These are phyloP conservation scores for Isoperla grammatica DNA, from an alignment of 2,888 invertebrate genomes.

Conservation along the genomic window DNA sequence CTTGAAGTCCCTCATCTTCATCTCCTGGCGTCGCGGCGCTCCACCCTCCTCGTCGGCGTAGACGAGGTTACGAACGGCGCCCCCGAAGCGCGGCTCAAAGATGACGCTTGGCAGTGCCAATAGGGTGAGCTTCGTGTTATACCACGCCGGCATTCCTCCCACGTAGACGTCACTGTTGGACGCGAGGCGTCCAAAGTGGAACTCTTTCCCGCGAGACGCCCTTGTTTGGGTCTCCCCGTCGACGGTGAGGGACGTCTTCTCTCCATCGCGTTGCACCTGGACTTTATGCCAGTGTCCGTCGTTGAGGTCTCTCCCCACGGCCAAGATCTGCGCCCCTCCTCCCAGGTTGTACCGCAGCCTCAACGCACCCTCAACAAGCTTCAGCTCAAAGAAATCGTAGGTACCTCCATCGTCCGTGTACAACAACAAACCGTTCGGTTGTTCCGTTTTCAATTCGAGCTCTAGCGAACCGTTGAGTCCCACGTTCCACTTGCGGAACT, in stretches of 20 bases:
- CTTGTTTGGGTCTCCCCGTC: slow-evolving; percentile 76
- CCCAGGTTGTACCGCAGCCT: slow-evolving; percentile 86
- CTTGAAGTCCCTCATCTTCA: slow-evolving; percentile 55
- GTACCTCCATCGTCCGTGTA: slow-evolving; percentile 95
- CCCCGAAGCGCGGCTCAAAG: slow-evolving; percentile 88
- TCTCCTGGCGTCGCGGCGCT: slow-evolving; percentile 74
- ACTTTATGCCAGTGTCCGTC: slow-evolving; percentile 93
- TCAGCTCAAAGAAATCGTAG: slow-evolving; percentile 93
- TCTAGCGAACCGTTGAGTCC: slow-evolving; percentile 86
- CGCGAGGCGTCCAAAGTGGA: slow-evolving; percentile 77
- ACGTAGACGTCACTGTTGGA: slow-evolving; percentile 92
- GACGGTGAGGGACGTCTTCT: slow-evolving; percentile 79
- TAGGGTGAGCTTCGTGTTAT: slow-evolving; percentile 77
- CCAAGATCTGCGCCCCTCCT: slow-evolving; percentile 84
- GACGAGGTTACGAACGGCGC: slow-evolving; percentile 85
- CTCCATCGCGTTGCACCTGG: slow-evolving; percentile 70
- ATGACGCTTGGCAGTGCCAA: slow-evolving; percentile 86
- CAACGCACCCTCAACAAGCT: slow-evolving; percentile 85
- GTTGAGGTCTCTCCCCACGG: slow-evolving; percentile 79
- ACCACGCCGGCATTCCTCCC: slow-evolving; percentile 94
- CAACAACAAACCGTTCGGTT: slow-evolving; percentile 82
- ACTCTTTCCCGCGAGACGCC: slow-evolving; percentile 80
- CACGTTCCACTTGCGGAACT: slow-evolving; percentile 91
- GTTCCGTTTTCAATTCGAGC: slow-evolving; percentile 91
- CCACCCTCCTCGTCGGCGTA: slow-evolving; percentile 79